These are phyloP conservation scores for Drosophila lutescens DNA, from an alignment of 2,888 invertebrate genomes.

Conservation along the genomic window DNA sequence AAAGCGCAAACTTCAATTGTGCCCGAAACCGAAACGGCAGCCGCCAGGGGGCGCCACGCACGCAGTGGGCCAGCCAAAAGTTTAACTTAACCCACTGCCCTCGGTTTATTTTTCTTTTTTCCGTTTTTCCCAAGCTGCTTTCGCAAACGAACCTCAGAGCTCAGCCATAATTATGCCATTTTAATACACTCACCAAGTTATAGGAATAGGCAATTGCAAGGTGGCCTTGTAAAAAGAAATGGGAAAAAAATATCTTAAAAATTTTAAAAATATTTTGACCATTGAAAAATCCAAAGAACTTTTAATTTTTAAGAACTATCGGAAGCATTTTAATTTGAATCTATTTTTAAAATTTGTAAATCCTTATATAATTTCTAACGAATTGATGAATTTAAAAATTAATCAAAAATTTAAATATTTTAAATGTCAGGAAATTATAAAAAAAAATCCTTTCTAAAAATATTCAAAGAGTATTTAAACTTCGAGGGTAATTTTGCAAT, in stretches of 20 bases:
- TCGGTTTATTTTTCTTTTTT: constrained; percentile 43
- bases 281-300: too few species aligned
- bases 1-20: constrained; percentile 59
- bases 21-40: constrained; percentile 34
- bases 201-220: neutral
- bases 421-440: too few species aligned
- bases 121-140: constrained; percentile 19
- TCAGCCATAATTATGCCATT: constrained; percentile 55
- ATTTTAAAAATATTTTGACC: too few species aligned
- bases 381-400: too few species aligned
- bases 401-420: too few species aligned
- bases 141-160: constrained; percentile 13
- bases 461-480: neutral
- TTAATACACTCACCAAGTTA: constrained; percentile 21
- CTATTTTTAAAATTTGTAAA: too few species aligned
- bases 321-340: too few species aligned
- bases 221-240: too few species aligned
- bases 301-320: too few species aligned
- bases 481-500: neutral
- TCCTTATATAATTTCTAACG: too few species aligned
- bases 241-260: too few species aligned
- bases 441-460: neutral
- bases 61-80: constrained; percentile 48
- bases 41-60: constrained; percentile 30
- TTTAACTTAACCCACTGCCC: constrained; percentile 69